Base-by-base conservation (phyloP, 2,888 invertebrate species). In the Eristalis pertinax region DNA sequence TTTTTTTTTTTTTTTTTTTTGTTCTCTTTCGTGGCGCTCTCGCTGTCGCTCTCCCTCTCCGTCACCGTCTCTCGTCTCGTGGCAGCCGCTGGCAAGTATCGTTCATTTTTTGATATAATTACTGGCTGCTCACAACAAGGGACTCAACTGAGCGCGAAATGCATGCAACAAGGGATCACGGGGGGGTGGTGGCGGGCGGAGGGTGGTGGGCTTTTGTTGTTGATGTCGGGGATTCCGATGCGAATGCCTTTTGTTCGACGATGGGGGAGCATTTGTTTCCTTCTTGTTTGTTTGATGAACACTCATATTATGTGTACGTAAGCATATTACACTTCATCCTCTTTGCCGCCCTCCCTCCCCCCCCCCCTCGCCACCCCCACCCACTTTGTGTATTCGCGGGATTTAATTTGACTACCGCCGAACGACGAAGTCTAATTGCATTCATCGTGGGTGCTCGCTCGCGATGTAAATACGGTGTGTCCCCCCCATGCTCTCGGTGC, bases 381-480 rank as follows among this genome's bases (percentile, higher is more conserved):
- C 19, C 11, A 0, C 43, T 15, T 62, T 73, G 43, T 43, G 29
- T 43, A 43, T 43, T 43, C 43, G 19, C 19, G 26, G n/a, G 29
- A 29, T 63, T 73, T 64, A 73, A 63, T 62, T 62, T 62, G 62
- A 24, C 41, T 41, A 10, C 2, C 32, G 26, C 24, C 26, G 29
- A 24, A 63, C 63, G 41, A n/a, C 24, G 19, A 15, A 63, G 32
- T 19, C 63, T 43, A 63, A 73, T 50, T 32, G 60, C 62, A 72
- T 72, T 62, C 38, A 15, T 43, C 72, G 62, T 62, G 13, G 41
- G 41, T n/a, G n/a, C n/a, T n/a, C 11, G 38, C 19, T 58, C 22
- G n/a, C 2, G 72, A 72, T 72, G 70, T 70, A 70, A 70, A 60
- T 60, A 70, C 15, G 11, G 3, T 35, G 4, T n/a, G n/a, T 15